phyloP scores from a whole-genome alignment of 1,140 invertebrate species.

The Lasioglossum baleicum region DNA sequence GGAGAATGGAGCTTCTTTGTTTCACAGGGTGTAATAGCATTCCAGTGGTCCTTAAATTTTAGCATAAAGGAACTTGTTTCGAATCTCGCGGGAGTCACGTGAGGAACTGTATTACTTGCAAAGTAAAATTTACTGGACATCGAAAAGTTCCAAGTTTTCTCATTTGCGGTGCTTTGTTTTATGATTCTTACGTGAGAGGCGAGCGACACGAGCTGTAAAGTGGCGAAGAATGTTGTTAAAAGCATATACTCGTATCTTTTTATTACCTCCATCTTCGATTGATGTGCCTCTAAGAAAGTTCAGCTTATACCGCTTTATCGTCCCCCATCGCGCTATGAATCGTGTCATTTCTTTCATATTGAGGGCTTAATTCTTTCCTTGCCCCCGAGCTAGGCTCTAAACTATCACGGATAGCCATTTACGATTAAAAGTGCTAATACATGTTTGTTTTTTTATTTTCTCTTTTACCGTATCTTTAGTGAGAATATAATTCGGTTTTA shows the following conservation, averaged over 20 bases:
- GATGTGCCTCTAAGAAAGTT: constrained; percentile 59
- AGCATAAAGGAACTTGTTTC: no score
- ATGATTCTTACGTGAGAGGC: constrained; percentile 35
- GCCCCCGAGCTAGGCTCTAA: no score
- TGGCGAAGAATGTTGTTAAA: constrained; percentile 48
- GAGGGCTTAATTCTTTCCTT: constrained; percentile 52
- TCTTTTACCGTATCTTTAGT: no score
- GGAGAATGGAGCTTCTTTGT: no score
- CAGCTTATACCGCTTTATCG: constrained; percentile 57
- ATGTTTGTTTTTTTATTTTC: no score
- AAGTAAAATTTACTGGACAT: constrained; percentile 16
- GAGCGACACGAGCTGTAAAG: constrained; percentile 47
- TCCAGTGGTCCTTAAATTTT: no score
- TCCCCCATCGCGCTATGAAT: constrained; percentile 40
- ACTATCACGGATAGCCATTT: no score
- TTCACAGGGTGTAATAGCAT: no score
- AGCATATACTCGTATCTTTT: constrained; percentile 64
- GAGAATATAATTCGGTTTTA: no score
- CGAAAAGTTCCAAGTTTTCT: constrained; percentile 40
- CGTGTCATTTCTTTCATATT: constrained; percentile 45
- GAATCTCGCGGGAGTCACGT: no score
- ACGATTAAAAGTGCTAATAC: no score
- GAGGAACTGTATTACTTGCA: no score
- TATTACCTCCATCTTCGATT: constrained; percentile 60
- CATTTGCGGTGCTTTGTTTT: constrained; percentile 58